Evolutionary conservation across 2,888 invertebrate genomes (phyloP).

Genomic region (Xestia c-nigrum): DNA sequence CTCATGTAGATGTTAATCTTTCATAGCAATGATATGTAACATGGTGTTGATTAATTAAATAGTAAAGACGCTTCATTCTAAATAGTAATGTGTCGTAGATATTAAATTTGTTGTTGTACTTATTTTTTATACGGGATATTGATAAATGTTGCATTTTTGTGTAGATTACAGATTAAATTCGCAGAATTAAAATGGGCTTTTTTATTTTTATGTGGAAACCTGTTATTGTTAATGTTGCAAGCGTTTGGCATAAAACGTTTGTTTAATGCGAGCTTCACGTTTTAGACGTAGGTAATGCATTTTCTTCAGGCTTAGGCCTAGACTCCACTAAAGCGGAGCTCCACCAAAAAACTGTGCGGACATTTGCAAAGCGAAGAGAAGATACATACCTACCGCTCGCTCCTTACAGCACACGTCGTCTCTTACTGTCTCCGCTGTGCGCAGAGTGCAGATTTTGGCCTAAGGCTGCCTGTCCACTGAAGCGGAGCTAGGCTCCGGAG

Average conservation of each 20-base stretch:
- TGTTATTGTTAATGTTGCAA: not conserved
- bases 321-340: not conserved
- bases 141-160: conserved; percentile 88
- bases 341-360: not conserved
- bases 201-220: conserved; percentile 1
- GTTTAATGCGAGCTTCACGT: not conserved
- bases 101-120: conserved; percentile 86
- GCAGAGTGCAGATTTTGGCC: no score
- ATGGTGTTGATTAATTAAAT: conserved; percentile 55
- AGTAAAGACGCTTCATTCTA: conserved; percentile 75
- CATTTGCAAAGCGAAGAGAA: not conserved
- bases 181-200: conserved; percentile 74
- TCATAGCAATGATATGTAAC: conserved; percentile 45
- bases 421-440: no score
- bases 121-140: conserved; percentile 89
- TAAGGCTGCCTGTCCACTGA: no score
- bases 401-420: not conserved
- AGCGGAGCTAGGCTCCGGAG: no score
- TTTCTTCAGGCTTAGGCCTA: not conserved
- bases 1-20: conserved; percentile 52
- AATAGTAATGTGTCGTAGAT: conserved; percentile 80
- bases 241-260: not conserved
- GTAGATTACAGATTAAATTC: conserved; percentile 87
- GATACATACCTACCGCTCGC: not conserved
- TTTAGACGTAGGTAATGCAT: not conserved